Percentiles rank a stretch among this genome's conserved stretches.
phyloP scores from a whole-genome alignment of 1,140 invertebrate genomes.

The Scaptodrosophila lebanonensis region DNA sequence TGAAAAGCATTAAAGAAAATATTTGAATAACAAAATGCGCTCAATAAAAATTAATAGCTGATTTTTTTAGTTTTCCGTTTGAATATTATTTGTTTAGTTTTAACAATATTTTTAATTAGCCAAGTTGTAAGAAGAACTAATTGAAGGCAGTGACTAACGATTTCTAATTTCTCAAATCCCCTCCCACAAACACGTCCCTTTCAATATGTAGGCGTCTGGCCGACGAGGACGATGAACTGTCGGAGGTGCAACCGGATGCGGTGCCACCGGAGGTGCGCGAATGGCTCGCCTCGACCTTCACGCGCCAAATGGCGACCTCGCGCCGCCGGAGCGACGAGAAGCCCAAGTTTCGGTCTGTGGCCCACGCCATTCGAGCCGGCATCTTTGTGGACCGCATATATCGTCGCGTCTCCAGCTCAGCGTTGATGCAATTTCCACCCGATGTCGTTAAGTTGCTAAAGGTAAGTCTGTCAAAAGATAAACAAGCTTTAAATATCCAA shows the following conservation, averaged over 20 bases:
- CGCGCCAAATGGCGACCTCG: slow-evolving; percentile 88
- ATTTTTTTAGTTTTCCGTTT: slow-evolving; percentile 18
- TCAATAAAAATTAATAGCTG: slow-evolving; percentile 24
- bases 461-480: slow-evolving; percentile 84
- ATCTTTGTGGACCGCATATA: slow-evolving; percentile 98
- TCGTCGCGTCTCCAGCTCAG: slow-evolving; percentile 89
- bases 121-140: slow-evolving; percentile 9
- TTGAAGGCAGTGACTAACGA: slow-evolving; percentile 37
- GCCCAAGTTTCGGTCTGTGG: slow-evolving; percentile 94
- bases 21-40: no score
- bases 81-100: slow-evolving; percentile 36
- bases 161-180: slow-evolving; percentile 24
- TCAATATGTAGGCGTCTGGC: slow-evolving; percentile 81
- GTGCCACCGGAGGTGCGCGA: slow-evolving; percentile 96
- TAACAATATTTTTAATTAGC: slow-evolving; percentile 27
- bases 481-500: no score
- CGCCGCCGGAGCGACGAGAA: slow-evolving; percentile 87
- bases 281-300: slow-evolving; percentile 99
- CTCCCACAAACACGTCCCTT: neutral
- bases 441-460: slow-evolving; percentile 92
- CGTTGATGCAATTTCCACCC: slow-evolving; percentile 92
- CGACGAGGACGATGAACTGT: slow-evolving; percentile 95
- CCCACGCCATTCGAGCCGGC: slow-evolving; percentile 97
- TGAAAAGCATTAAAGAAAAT: no score
- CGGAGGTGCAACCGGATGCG: slow-evolving; percentile 96